Evolutionary conservation across 2,888 invertebrate genomes (phyloP).

Genomic region (Dichetophora obliterata): DNA sequence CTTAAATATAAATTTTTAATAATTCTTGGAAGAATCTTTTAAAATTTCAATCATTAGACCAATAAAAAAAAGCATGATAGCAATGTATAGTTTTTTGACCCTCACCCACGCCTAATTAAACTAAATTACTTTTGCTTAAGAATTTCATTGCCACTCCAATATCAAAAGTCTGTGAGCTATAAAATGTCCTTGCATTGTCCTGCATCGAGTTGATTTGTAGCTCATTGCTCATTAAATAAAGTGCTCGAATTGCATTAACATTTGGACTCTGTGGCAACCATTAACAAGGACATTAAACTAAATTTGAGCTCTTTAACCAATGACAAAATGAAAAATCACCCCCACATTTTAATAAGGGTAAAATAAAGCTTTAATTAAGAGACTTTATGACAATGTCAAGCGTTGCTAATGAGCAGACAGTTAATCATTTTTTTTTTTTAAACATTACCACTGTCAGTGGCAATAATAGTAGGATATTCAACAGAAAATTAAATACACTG

Average conservation of each 20-base stretch:
- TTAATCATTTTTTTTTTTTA: constrained; percentile 1
- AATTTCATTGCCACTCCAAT: too few relatives aligned
- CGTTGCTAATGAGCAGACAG: constrained; percentile 7
- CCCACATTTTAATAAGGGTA: neutral
- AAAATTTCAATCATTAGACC: too few relatives aligned
- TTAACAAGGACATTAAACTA: neutral
- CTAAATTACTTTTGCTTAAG: neutral
- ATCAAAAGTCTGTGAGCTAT: too few relatives aligned
- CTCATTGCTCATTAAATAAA: constrained; percentile 10
- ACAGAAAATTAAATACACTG: neutral
- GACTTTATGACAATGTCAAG: constrained; percentile 9
- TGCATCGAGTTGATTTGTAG: neutral
- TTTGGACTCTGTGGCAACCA: neutral
- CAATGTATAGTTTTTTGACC: neutral
- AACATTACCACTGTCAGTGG: neutral
- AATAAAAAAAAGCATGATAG: too few relatives aligned
- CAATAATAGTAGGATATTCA: neutral
- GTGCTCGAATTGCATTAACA: neutral
- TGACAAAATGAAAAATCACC: neutral
- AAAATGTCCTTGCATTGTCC: too few relatives aligned
- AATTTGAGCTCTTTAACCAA: neutral
- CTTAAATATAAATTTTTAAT: too few relatives aligned
- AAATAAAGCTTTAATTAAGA: constrained; percentile 1
- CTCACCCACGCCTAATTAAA: neutral
- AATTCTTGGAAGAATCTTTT: too few relatives aligned